Evolutionary conservation across 2,888 invertebrate species (phyloP).

Genomic region (Yponomeuta sedellus): DNA sequence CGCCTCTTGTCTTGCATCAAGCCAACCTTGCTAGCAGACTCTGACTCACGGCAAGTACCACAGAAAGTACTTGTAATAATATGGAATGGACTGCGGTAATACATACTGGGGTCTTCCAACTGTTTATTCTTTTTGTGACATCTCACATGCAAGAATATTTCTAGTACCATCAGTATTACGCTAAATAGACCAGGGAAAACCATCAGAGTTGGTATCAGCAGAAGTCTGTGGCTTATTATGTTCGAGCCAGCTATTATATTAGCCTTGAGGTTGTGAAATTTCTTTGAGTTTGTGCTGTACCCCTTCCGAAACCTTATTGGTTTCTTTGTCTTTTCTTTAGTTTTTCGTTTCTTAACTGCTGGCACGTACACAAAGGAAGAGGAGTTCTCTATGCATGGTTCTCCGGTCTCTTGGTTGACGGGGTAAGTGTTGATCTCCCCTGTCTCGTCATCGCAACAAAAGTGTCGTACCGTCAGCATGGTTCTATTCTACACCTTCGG

Average conservation of each 20-base stretch:
- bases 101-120: slow-evolving; percentile 73
- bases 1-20: slow-evolving; percentile 80
- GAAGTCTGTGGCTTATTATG: slow-evolving; percentile 62
- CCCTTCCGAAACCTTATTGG: slow-evolving; percentile 38
- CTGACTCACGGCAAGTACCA: slow-evolving; percentile 79
- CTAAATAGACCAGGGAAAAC: slow-evolving; percentile 73
- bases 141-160: slow-evolving; percentile 80
- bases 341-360: background rate
- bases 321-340: background rate
- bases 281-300: slow-evolving; percentile 46
- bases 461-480: slow-evolving; percentile 35
- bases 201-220: slow-evolving; percentile 78
- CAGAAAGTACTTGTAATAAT: slow-evolving; percentile 82
- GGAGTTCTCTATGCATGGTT: slow-evolving; percentile 38
- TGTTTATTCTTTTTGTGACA: slow-evolving; percentile 81
- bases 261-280: slow-evolving; percentile 50
- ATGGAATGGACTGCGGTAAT: slow-evolving; percentile 83
- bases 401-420: slow-evolving; percentile 73
- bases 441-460: slow-evolving; percentile 68
- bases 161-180: slow-evolving; percentile 69
- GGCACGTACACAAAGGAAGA: slow-evolving; percentile 4
- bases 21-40: slow-evolving; percentile 77
- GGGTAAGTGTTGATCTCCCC: slow-evolving; percentile 63
- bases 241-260: slow-evolving; percentile 58
- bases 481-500: background rate